Evolutionary conservation across 2,113 vertebrate species (phyloP), one percentile per base, ranked within the genome.

Genomic region (Prinia subflava): DNA sequence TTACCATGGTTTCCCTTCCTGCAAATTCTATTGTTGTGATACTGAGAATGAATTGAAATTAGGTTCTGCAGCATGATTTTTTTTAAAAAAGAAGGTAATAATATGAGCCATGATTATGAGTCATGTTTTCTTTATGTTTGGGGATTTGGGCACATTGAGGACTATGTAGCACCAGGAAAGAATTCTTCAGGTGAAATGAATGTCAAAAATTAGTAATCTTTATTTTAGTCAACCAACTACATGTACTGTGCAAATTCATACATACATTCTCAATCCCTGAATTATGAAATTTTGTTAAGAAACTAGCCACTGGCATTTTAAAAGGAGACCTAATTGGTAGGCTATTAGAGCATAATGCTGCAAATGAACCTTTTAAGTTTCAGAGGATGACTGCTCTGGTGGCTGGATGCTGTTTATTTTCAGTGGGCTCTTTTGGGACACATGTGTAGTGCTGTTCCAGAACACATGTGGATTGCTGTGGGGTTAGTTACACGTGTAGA

Each of bases 1-100:
- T 98, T 98, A 87, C 98, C 98, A 98, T 98, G 98, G 98, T 98
- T 98, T 98, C 97, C 42, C 95, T 97, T 97, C 95, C 97, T 97
- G 95, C 96, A 97, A 96, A 95, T 94, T 94, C 96, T 97, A 94
- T 97, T 97, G 96, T 97, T 97, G 95, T 96, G 84, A 95, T 97
- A 90, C 96, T 91, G 94, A 87, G 91, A 92, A 97, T 91, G 94
- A 97, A 91, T 95, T 25, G 24, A 96, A 97, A 96, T 96, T 97
- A 96, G 93, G 91, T 96, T 97, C 91, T 95, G 74, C 89, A 89
- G 95, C 89, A 92, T 93, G 89, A 95, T 79, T 94, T 37, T 88
- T 70, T 73, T 80, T 82, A 39, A 50, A 91, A 47, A 50, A 50
- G 39, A 39, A 79, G 27, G 22, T 89, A 77, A 83, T 97, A 92